Percentiles rank a stretch among this genome's conserved stretches.
Evolutionary conservation across 2,888 invertebrate genomes (phyloP).

Genomic region (Microplitis deprimator): DNA sequence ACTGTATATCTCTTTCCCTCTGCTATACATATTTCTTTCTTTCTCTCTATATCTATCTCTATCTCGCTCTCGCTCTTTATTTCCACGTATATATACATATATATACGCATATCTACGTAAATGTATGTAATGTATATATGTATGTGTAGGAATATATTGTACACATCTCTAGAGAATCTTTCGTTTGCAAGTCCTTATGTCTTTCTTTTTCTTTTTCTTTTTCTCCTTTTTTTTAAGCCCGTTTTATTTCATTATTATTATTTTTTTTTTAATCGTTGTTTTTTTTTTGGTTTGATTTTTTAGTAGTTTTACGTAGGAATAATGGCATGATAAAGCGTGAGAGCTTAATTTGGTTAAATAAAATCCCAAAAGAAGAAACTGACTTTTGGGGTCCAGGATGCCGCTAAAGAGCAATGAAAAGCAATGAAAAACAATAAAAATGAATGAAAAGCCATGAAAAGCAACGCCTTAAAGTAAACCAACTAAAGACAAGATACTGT

Average conservation of each 20-base stretch:
- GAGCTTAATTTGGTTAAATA: slow-evolving; percentile 5
- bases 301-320: neutral
- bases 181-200: slow-evolving; percentile 12
- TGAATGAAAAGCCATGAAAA: slow-evolving; percentile 1
- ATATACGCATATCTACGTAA: slow-evolving; percentile 20
- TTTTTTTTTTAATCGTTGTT: neutral
- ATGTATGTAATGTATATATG: slow-evolving; percentile 5
- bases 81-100: slow-evolving; percentile 17
- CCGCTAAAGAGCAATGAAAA: slow-evolving; percentile 1
- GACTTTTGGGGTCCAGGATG: slow-evolving; percentile 18
- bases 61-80: neutral
- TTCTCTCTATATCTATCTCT: neutral
- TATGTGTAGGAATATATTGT: slow-evolving; percentile 14
- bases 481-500: neutral
- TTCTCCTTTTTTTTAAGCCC: slow-evolving; percentile 29
- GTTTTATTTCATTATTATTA: slow-evolving; percentile 23
- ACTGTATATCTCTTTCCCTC: slow-evolving; percentile 31
- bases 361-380: neutral
- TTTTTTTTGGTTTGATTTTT: neutral
- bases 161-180: slow-evolving; percentile 21
- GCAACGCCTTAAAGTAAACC: neutral
- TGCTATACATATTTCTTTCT: neutral
- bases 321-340: too few species aligned
- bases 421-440: slow-evolving; percentile 2
- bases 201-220: neutral